A percentile compares a stretch with the other conserved stretches of the same genome.
Evolutionary conservation across 2,113 vertebrate species (phyloP).

Genomic region (Panthera uncia): DNA sequence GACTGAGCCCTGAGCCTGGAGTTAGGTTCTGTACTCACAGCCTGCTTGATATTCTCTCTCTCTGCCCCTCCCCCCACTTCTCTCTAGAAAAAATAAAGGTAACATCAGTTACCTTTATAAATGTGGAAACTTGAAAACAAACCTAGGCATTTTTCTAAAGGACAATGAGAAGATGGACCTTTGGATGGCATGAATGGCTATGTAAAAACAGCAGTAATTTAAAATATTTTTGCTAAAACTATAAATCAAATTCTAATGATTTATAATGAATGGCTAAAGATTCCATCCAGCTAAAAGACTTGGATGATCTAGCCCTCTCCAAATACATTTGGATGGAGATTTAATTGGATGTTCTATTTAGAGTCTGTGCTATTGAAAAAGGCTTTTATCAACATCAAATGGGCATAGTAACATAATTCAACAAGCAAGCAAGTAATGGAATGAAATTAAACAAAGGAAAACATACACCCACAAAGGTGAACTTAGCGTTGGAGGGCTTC

Average conservation of each 20-base stretch:
- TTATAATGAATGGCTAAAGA: slow-evolving; percentile 24
- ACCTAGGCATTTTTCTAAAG: not conserved
- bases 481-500: slow-evolving; percentile 72
- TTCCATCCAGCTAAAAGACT: slow-evolving; percentile 30
- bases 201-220: slow-evolving; percentile 5
- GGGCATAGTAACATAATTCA: slow-evolving; percentile 53
- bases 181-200: not conserved
- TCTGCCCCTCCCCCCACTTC: no score
- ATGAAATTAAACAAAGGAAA: slow-evolving; percentile 73
- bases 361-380: slow-evolving; percentile 56
- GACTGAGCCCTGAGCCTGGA: no score
- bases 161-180: not conserved
- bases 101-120: not conserved
- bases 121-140: not conserved
- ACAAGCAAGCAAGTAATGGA: slow-evolving; percentile 61
- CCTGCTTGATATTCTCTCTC: no score
- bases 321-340: slow-evolving; percentile 47
- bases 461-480: slow-evolving; percentile 75
- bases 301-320: slow-evolving; percentile 7
- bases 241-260: slow-evolving; percentile 45
- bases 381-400: slow-evolving; percentile 59
- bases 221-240: slow-evolving; percentile 44
- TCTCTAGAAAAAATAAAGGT: not conserved
- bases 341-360: slow-evolving; percentile 58
- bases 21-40: no score